Evolutionary conservation across 2,113 vertebrate genomes (phyloP).

Genomic region (Saccopteryx bilineata): DNA sequence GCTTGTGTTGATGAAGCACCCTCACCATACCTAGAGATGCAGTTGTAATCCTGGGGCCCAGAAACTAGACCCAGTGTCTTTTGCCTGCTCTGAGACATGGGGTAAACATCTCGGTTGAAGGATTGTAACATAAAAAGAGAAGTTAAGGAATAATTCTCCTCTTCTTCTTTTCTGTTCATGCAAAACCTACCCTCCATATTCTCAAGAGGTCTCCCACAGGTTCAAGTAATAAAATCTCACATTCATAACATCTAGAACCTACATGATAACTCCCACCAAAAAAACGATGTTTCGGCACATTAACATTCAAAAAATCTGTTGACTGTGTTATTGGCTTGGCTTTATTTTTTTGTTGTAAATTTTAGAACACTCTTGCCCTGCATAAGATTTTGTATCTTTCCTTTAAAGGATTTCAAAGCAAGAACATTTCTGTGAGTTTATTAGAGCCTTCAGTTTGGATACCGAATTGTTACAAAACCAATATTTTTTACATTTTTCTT

Average conservation of each 20-base stretch:
- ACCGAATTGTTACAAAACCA: slow-evolving; percentile 78
- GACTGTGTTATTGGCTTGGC: slow-evolving; percentile 55
- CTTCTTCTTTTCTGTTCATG: slow-evolving; percentile 73
- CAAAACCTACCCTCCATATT: slow-evolving; percentile 45
- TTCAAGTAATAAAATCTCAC: slow-evolving; percentile 55
- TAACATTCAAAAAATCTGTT: slow-evolving; percentile 66
- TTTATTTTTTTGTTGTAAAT: slow-evolving; percentile 77
- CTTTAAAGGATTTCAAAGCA: slow-evolving; percentile 67
- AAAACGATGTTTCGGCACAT: neutral
- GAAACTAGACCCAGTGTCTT: slow-evolving; percentile 76
- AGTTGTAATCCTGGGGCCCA: slow-evolving; percentile 80
- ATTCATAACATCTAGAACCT: slow-evolving; percentile 31
- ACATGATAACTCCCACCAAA: neutral
- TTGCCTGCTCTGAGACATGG: slow-evolving; percentile 71
- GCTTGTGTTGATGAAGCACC: slow-evolving; percentile 77
- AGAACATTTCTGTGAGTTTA: slow-evolving; percentile 74
- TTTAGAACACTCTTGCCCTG: slow-evolving; percentile 6
- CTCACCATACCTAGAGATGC: slow-evolving; percentile 78
- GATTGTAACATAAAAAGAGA: slow-evolving; percentile 66
- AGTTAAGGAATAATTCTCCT: slow-evolving; percentile 62
- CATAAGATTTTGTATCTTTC: slow-evolving; percentile 58
- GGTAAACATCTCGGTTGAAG: slow-evolving; percentile 78
- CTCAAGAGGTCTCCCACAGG: slow-evolving; percentile 45
- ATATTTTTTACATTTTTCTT: slow-evolving; percentile 86
- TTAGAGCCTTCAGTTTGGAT: slow-evolving; percentile 74